Evolutionary conservation across 2,113 vertebrate genomes (phyloP), one percentile per base, ranked within the genome.

Genomic region (Andinoacara biseriatus): DNA sequence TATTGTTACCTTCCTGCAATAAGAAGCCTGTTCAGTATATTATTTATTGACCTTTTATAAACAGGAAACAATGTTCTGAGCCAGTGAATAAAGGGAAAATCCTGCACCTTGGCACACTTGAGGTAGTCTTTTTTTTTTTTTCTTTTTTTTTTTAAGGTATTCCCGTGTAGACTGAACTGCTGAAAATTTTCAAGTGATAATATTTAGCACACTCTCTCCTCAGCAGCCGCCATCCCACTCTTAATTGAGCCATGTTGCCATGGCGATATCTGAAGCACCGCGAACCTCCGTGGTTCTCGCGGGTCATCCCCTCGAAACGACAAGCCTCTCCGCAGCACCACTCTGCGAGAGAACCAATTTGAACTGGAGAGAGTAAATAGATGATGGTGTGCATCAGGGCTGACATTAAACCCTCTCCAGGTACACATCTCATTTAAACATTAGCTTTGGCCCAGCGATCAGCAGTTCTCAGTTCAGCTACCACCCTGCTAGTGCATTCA

Each of bases 361-460:
- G 74, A 85, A 67, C 65, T 61, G 49, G 58, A 54, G 52, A 63
- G 40, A 78, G 54, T 63, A 78, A 69, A 85, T 67, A 83, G 59
- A 83, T 60, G 81, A 78, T 59, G 40, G n/a, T 58, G 69, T 75
- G 56, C 67, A 80, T 86, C 76, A 57, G 17, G 22, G 72, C 80
- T 56, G 59, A 84, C 65, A 58, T 58, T 74, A 54, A 82, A 74
- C 26, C 76, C 72, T 74, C 81, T 79, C 69, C 60, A 77, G 57
- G 74, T 76, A 46, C 81, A 60, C 56, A 24, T 80, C 81, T 77
- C 74, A 86, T 87, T 63, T 57, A 85, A 57, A 54, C 76, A 72
- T 84, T 89, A 84, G 79, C 75, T 78, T 29, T 38, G 58, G 61
- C 58, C 43, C 24, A 1, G 9, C 67, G 81, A 59, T 76, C 69